Percentiles rank a stretch among this genome's conserved stretches.
These are phyloP conservation scores for Lophura nycthemera DNA, from an alignment of 2,113 vertebrate genomes.

Conservation along the genomic window DNA sequence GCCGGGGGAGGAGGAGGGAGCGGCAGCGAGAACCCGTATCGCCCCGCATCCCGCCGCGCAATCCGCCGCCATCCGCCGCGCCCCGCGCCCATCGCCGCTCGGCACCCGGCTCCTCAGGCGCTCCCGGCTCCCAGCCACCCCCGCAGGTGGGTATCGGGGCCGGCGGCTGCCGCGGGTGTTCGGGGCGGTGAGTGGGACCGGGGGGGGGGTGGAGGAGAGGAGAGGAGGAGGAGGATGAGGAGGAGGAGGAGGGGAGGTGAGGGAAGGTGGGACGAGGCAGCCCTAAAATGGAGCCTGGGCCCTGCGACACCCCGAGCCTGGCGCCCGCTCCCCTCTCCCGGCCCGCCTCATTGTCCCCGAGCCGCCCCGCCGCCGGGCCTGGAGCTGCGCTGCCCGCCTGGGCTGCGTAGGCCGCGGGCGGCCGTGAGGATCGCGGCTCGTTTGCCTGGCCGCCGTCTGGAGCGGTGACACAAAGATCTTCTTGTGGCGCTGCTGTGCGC, in stretches of 20 bases:
- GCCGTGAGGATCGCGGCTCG: not conserved
- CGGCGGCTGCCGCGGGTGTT: not conserved
- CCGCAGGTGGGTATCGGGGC: slow-evolving; percentile 72
- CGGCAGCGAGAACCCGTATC: slow-evolving; percentile 36
- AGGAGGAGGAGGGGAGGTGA: too few relatives aligned
- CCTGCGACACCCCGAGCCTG: not conserved
- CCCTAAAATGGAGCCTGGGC: slow-evolving; percentile 56
- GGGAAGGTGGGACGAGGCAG: slow-evolving; percentile 24
- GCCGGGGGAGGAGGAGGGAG: slow-evolving; percentile 19
- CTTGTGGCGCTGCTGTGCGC: not conserved
- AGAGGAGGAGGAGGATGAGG: too few relatives aligned
- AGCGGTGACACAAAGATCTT: slow-evolving; percentile 47
- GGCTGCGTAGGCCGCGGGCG: not conserved
- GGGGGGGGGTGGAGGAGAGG: not conserved
- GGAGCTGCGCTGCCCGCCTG: too few relatives aligned
- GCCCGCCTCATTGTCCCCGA: too few relatives aligned
- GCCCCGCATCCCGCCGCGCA: slow-evolving; percentile 49
- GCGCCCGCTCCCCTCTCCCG: too few relatives aligned
- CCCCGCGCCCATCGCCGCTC: slow-evolving; percentile 25
- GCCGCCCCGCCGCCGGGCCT: too few relatives aligned
- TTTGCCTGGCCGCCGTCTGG: not conserved
- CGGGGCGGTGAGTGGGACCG: slow-evolving; percentile 7
- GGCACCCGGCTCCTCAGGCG: slow-evolving; percentile 59
- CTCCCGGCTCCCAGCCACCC: slow-evolving; percentile 67
- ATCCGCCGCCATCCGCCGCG: slow-evolving; percentile 78